Base-by-base conservation (phyloP, 2,113 vertebrate genomes). In the Pomatostomus ruficeps region DNA sequence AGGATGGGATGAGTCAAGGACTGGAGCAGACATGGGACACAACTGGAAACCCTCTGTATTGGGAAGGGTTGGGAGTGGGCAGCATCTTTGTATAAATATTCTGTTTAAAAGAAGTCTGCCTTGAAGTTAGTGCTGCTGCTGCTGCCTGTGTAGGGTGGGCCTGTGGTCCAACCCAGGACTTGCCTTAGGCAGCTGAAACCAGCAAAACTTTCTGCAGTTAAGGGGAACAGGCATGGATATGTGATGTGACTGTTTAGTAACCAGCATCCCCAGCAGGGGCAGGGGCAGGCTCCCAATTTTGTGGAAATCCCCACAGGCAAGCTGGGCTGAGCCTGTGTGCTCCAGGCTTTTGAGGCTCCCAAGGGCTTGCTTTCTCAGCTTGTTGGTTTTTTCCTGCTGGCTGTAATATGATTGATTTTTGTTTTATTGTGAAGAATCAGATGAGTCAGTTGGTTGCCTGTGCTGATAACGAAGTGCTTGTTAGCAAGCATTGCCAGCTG, bases 361-460 rank as follows among this genome's bases (percentile, higher is more conserved):
- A 38, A 29, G 46, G 23, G 11, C 45, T 65, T 72, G 46, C 43
- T 72, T 94, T 91, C 68, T 67, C 72, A 85, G 40, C 26, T 72
- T 31, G 3, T 17, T 74, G 46, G 35, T 72, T 94, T 76, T 68
- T 86, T 42, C 36, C 80, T 52, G 49, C 40, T 61, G 19, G 36
- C 45, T 80, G n/a, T 46, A 65, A 2, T 52, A 55, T 21, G 62
- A 66, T 18, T 49, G 49, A 61, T 68, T 75, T 65, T 57, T 55
- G 25, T 38, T 94, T 63, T 63, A 52, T 54, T 23, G 9, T 52
- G 59, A 86, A 75, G 23, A 59, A 35, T 88, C 33, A 42, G 24
- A 42, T 20, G 17, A 83, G 62, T 72, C n/a, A 46, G 59, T 73
- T 0, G 0, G 52, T 86, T 0, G 0, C 87, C 35, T 29, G n/a